Base-by-base conservation (phyloP, 2,113 vertebrate species). In the Alligator mississippiensis region DNA sequence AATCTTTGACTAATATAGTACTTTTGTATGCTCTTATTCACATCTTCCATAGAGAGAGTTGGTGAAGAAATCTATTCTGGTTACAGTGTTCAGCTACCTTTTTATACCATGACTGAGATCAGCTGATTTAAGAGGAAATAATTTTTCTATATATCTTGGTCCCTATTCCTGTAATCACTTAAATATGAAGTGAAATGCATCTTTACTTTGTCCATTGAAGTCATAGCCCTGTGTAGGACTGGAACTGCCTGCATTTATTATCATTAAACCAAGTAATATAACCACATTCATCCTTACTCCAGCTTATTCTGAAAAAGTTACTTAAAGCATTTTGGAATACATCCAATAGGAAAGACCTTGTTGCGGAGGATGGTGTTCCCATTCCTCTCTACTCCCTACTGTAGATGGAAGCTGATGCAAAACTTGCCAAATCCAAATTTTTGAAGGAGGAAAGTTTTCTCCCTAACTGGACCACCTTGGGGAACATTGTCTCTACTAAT, bases 261-360 rank as follows among this genome's bases (percentile, higher is more conserved):
- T 4, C 28, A 74, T 57, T 9, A 55, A 66, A 18, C 11, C 18
- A 19, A 47, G 4, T 24, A 30, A 11, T 21, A 19, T 68, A 1
- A 16, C 27, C 1, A 0, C 25, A 2, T 84, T 86, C 77, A 47
- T 47, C 47, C 47, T 47, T 47, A 47, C 47, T 47, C 47, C 47
- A 47, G 47, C 47, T 47, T 47, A 47, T 47, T 47, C 47, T 47
- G 47, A 47, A 9, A 47, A 47, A 47, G 47, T 47, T 47, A 47
- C 47, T 47, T 47, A 8, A 3, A 0, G 34, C 59, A 22, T 28
- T 34, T 16, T 47, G 59, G 14, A 11, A 2, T 1, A 4, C 1
- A 0, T 8, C 47, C 0, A 47, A 47, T 47, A 47, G 47, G 9
- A 47, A 9, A 9, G 9, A 47, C 47, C 47, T 47, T 47, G 47